These are phyloP conservation scores for Scaptomyza reducta DNA, from an alignment of 2,888 invertebrate species.

Conservation along the genomic window DNA sequence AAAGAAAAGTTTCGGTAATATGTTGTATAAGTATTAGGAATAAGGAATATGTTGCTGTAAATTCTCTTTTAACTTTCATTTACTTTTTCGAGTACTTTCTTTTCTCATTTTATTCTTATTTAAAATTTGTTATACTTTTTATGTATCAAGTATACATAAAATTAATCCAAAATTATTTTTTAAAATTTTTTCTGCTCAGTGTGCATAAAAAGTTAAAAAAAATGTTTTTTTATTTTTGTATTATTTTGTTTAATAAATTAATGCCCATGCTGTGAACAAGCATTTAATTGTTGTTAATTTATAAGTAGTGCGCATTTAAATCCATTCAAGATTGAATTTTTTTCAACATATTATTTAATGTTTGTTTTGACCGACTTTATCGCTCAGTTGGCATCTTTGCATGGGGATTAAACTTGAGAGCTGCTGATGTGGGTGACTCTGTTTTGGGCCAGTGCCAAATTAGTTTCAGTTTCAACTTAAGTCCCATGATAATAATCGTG, in stretches of 20 bases:
- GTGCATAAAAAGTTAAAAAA: not conserved
- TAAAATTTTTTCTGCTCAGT: not conserved
- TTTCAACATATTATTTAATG: not conserved
- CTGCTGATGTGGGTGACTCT: conserved; percentile 51
- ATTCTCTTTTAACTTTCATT: too few relatives aligned
- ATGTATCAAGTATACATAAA: too few relatives aligned
- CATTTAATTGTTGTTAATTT: conserved; percentile 25
- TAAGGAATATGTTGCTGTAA: too few relatives aligned
- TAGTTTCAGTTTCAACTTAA: conserved; percentile 53
- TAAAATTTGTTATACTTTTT: too few relatives aligned
- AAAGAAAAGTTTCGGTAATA: not conserved
- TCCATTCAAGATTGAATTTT: conserved; percentile 6
- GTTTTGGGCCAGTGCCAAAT: conserved; percentile 67
- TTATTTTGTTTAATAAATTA: not conserved
- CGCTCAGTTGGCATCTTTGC: conserved; percentile 25
- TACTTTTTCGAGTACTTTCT: too few relatives aligned
- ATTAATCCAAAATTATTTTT: too few relatives aligned
- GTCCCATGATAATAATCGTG: conserved; percentile 46
- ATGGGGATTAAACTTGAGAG: conserved; percentile 20
- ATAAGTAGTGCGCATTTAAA: conserved; percentile 22
- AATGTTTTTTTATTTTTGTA: not conserved
- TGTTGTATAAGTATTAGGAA: not conserved
- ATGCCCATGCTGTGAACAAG: conserved; percentile 25
- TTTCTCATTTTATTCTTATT: too few relatives aligned
- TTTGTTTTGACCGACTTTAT: conserved; percentile 14